Evolutionary conservation across 2,888 invertebrate genomes (phyloP).

Genomic region (Eurytoma californica): DNA sequence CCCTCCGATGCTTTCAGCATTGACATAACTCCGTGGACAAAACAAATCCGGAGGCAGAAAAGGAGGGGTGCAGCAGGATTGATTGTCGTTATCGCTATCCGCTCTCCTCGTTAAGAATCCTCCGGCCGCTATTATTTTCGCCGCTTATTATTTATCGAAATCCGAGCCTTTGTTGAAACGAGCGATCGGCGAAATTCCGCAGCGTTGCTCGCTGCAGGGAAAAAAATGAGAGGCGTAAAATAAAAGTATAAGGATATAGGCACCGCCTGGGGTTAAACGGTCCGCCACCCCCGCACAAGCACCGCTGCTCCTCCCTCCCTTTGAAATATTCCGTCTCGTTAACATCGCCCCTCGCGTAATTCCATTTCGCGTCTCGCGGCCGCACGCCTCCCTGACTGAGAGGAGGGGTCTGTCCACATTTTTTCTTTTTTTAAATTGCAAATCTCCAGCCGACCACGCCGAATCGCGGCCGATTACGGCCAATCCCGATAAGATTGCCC

Average conservation of each 20-base stretch:
- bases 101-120: too few relatives aligned
- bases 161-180: background rate
- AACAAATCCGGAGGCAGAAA: too few relatives aligned
- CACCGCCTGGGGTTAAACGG: conserved; percentile 9
- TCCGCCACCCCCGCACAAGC: too few relatives aligned
- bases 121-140: background rate
- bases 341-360: conserved; percentile 20
- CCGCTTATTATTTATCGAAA: background rate
- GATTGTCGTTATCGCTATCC: too few relatives aligned
- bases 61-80: too few relatives aligned
- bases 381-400: background rate
- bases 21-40: too few relatives aligned
- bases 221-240: background rate
- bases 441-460: too few relatives aligned
- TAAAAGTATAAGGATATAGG: background rate
- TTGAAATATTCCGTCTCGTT: conserved; percentile 46
- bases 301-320: conserved; percentile 35
- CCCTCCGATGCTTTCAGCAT: too few relatives aligned
- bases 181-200: conserved; percentile 6
- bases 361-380: conserved; percentile 19
- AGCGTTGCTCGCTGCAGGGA: background rate
- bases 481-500: too few relatives aligned
- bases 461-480: too few relatives aligned
- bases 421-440: background rate
- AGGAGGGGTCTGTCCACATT: background rate